Base-by-base conservation (phyloP, 2,113 vertebrate genomes). In the Scomber scombrus region DNA sequence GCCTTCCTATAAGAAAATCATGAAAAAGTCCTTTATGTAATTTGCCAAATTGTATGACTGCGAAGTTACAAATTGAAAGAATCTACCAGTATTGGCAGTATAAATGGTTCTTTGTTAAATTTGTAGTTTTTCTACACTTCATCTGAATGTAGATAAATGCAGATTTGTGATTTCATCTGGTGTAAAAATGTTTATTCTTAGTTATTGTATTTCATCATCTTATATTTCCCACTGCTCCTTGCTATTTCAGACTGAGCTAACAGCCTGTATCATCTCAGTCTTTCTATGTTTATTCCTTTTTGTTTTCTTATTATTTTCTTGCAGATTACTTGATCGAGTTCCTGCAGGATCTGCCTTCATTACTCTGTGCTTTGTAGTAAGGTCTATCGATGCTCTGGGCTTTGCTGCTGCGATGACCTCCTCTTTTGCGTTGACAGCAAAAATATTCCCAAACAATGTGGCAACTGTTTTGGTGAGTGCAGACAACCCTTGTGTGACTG, bases 381-480 rank as follows among this genome's bases (percentile, higher is more conserved):
- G 98, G 90, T 92, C 95, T 16, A 12, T 96, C 7, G 97, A 99
- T 67, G 98, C 97, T 2, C 14, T 98, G 23, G 94, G 97, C 40
- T 99, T 97, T 76, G 91, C 96, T 2, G 97, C 94, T 23, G 95
- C 96, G 0, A 94, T 93, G 52, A 99, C 96, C 0, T 96, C 98
- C 0, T 96, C 98, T 0, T 97, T 96, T 82, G 95, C 98, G 5
- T 92, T 98, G 29, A 95, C 97, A 2, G 96, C 95, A 21, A 94
- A 97, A 81, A 93, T 96, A 47, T 99, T 99, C 91, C 98, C 97
- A 23, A 93, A 94, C 89, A 98, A 96, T 69, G 95, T 99, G 91
- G 97, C 97, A 2, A 99, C 97, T 82, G 96, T 98, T 54, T 0
- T 99, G 96, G 98, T 99, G 95, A 94, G 96, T 94, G 79, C 61